These are phyloP conservation scores for Schlechtendalia chinensis DNA, from an alignment of 1,140 invertebrate genomes.

Conservation along the genomic window DNA sequence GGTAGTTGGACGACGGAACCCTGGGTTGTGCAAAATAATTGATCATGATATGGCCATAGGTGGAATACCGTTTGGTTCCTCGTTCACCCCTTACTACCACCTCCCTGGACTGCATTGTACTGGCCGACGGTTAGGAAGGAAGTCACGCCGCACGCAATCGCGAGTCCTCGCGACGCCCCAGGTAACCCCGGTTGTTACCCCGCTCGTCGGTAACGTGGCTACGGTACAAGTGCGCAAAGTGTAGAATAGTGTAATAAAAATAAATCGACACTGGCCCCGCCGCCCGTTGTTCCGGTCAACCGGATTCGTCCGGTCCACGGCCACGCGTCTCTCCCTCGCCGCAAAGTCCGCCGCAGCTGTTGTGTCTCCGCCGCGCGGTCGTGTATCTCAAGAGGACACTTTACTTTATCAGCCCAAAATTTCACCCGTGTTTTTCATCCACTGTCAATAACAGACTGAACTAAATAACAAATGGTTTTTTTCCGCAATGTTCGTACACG, in stretches of 20 bases:
- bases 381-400: not conserved
- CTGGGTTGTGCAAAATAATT: conserved; percentile 7
- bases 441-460: not conserved
- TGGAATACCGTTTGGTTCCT: conserved; percentile 1
- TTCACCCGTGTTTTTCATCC: not conserved
- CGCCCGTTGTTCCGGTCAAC: conserved; percentile 26
- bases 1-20: conserved; percentile 15
- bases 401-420: not conserved
- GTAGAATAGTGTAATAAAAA: conserved; percentile 37
- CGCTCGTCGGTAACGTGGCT: conserved; percentile 15
- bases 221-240: not conserved
- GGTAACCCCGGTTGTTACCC: too few species aligned
- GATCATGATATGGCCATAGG: conserved; percentile 14
- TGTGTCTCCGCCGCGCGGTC: too few species aligned
- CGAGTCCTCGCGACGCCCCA: too few species aligned
- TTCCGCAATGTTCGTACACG: too few species aligned
- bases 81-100: not conserved
- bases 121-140: not conserved
- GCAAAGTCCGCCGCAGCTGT: too few species aligned
- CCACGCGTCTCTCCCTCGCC: conserved; percentile 14
- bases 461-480: too few species aligned
- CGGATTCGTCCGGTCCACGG: conserved; percentile 30
- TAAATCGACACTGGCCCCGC: conserved; percentile 27
- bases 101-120: too few species aligned
- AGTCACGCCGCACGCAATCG: conserved; percentile 18